Base-by-base conservation (phyloP, 2,888 invertebrate species). In the Empis stercorea region DNA sequence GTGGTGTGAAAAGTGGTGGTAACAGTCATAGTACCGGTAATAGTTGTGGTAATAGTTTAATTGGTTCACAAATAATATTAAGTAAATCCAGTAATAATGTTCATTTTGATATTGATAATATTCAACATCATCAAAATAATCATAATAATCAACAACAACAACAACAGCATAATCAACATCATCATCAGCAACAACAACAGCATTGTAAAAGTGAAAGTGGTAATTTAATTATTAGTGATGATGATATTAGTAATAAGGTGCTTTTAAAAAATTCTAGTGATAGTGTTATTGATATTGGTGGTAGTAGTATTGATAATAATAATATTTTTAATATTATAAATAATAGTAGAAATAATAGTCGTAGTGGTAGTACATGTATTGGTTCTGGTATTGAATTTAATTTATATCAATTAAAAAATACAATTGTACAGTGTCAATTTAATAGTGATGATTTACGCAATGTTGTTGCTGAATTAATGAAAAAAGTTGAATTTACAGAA, bases 401-500 rank as follows among this genome's bases (percentile, higher is more conserved):
- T 57, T 63, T 68, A 51, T 58, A 67, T 23, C 66, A 68, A 51
- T 56, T 68, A 52, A 65, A 67, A 52, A 68, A 68, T 51, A 66
- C 67, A 50, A 64, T 69, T 54, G 65, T 65, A 46, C 67, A 68
- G 55, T 66, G 66, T 52, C 67, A 65, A 54, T 66, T 69, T 54
- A 66, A 65, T 45, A 67, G 66, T 52, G 66, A 65, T 23, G 69
- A 69, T 52, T 64, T 69, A 54, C 61, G 65, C 45, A 61, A 64
- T 40, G 52, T 70, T 48, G 63, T 70, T 51, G 63, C 61, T 58
- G 70, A 70, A 58, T 60, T 70, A 48, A 68, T 65, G 54, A 61
- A 66, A 43, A 70, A 70, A 56, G 66, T 70, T 48, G 70, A 70
- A 55, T 69, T 68, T 53, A 67, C 70, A 39, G 69, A 70, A 53